Base-by-base conservation (phyloP, 1,140 invertebrate species). In the Harpegnathos saltator region DNA sequence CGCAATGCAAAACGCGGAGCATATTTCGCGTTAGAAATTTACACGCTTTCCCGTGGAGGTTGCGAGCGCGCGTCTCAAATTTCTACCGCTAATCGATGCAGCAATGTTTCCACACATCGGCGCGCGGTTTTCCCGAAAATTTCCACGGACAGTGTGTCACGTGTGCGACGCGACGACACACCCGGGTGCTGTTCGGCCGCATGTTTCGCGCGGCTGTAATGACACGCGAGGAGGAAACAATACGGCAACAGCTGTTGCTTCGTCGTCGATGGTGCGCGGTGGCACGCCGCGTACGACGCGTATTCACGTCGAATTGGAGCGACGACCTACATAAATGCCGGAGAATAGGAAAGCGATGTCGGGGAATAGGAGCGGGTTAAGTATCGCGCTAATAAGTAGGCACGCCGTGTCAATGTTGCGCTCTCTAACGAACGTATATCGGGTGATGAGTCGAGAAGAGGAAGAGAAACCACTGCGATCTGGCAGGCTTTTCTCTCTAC, bases 241-340 rank as follows among this genome's bases (percentile, higher is more conserved):
- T 88, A 72, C 78, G 66, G 77, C 78, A 66, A 89, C 89, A 89
- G 85, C 90, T 91, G 85, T 89, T 89, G 87, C 78, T 89, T 84
- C 73, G 82, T 86, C 75, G 66, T 66, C 83, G 63, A 65, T 1
- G 66, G 74, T 82, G 26, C 56, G n/a, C n/a, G n/a, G n/a, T n/a
- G 38, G 26, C 56, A 68, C 68, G 82, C 68, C n/a, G 56, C n/a
- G 22, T 81, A 78, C 56, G 77, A 84, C 22, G 61, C 74, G 59
- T 24, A 22, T 29, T 77, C 65, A 44, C 68, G 69, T 88, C 84
- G 74, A 89, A 88, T 88, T 89, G 83, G 86, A 89, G 83, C 86
- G 69, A 88, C 80, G 83, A 83, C 86, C 86, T 85, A 88, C 86
- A 85, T 89, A 89, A 88, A 87, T 58, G 78, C n/a, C 52, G 56